A percentile compares a stretch with the other conserved stretches of the same genome.
These are phyloP conservation scores for Diadophis punctatus DNA, from an alignment of 2,113 vertebrate species.

Conservation along the genomic window DNA sequence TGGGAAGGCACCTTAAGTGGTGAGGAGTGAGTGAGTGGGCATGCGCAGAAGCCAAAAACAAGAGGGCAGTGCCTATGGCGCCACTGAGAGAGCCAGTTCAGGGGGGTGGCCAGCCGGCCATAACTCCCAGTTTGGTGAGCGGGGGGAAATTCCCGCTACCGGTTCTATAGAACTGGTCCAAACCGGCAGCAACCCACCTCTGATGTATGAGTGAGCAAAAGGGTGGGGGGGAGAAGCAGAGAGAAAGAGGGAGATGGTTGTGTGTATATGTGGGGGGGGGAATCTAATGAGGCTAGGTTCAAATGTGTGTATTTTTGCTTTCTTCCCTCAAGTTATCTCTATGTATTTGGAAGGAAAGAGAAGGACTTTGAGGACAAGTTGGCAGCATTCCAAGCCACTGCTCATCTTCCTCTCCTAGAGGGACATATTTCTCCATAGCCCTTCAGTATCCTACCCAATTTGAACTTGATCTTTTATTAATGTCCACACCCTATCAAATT, in stretches of 20 bases:
- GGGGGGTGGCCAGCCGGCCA: no score
- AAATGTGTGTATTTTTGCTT: not conserved
- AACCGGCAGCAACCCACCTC: no score
- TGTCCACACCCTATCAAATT: not conserved
- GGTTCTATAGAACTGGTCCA: no score
- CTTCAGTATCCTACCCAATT: not conserved
- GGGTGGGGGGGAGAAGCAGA: not conserved
- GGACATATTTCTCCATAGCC: not conserved
- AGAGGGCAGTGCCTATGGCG: no score
- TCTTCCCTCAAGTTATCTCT: not conserved
- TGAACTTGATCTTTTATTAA: not conserved
- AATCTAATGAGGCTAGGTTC: not conserved
- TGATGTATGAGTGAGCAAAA: not conserved
- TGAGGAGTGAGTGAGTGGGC: no score
- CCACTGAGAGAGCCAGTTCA: no score
- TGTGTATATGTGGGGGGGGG: not conserved
- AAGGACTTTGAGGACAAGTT: not conserved
- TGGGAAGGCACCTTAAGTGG: no score
- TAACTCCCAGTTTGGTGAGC: no score
- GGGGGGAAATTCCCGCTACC: no score
- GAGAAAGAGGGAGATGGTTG: not conserved
- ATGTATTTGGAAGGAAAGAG: not conserved
- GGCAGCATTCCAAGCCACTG: not conserved
- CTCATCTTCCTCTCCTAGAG: not conserved
- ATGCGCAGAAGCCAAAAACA: no score